Percentiles rank a stretch among this genome's conserved stretches.
phyloP scores from a whole-genome alignment of 1,140 invertebrate genomes.

The Procambarus clarkii region DNA sequence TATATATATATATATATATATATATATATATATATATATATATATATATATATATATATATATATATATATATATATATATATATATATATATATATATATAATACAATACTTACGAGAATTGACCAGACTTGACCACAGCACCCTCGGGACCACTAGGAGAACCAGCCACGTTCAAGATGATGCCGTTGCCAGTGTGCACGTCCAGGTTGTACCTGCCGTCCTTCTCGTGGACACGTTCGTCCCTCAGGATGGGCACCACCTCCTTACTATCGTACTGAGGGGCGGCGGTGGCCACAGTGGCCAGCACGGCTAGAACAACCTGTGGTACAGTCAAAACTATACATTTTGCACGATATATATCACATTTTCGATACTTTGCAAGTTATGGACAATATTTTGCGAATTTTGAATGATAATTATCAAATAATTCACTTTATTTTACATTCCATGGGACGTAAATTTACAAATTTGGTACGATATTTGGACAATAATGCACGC shows the following conservation, averaged over 20 bases:
- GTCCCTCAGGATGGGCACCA: neutral
- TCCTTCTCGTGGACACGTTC: conserved; percentile 15
- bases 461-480: no score
- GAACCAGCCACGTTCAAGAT: neutral
- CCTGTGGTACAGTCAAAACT: neutral
- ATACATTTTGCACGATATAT: no score
- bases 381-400: no score
- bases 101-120: neutral
- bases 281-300: neutral
- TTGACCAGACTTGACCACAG: neutral
- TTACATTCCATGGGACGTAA: no score
- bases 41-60: conserved; percentile 8
- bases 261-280: neutral
- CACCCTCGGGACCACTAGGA: neutral
- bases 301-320: neutral
- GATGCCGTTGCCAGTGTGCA: conserved; percentile 34
- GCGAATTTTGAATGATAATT: no score
- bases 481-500: no score
- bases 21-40: conserved; percentile 12
- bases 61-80: neutral
- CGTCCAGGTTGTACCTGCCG: conserved; percentile 12
- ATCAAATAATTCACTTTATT: no score
- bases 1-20: conserved; percentile 12
- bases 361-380: no score
- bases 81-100: no score